These are phyloP conservation scores for Brachionus calyciflorus DNA, from an alignment of 1,140 invertebrate genomes.

Conservation along the genomic window DNA sequence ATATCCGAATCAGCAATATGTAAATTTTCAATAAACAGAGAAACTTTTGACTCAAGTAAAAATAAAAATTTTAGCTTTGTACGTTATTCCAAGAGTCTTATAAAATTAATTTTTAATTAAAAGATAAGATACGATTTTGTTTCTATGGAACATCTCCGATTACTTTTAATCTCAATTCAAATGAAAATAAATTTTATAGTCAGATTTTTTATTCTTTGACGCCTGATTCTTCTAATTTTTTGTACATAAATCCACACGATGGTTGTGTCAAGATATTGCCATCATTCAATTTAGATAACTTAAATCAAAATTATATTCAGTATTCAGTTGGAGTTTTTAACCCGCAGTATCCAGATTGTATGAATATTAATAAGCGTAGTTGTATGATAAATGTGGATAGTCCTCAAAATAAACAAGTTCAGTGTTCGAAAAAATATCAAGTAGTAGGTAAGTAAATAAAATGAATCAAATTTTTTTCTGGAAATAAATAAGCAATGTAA, in stretches of 20 bases:
- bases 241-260: conserved; percentile 6
- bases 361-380: background rate
- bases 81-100: too few relatives aligned
- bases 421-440: conserved; percentile 18
- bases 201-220: conserved; percentile 6
- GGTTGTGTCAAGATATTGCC: conserved; percentile 44
- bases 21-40: conserved; percentile 26
- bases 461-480: too few relatives aligned
- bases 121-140: conserved; percentile 31
- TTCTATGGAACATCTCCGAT: conserved; percentile 24
- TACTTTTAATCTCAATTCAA: background rate
- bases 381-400: conserved; percentile 24
- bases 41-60: conserved; percentile 20
- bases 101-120: background rate
- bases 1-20: conserved; percentile 3
- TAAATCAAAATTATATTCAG: background rate
- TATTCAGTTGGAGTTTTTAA: conserved; percentile 36
- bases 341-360: conserved; percentile 1
- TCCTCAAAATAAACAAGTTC: background rate
- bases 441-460: conserved; percentile 9
- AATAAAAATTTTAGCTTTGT: too few relatives aligned
- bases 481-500: too few relatives aligned
- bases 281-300: background rate
- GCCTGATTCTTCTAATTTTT: background rate
- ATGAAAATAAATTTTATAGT: background rate